Base-by-base conservation (phyloP, 2,888 invertebrate genomes). In the Caenorhabditis angaria region DNA sequence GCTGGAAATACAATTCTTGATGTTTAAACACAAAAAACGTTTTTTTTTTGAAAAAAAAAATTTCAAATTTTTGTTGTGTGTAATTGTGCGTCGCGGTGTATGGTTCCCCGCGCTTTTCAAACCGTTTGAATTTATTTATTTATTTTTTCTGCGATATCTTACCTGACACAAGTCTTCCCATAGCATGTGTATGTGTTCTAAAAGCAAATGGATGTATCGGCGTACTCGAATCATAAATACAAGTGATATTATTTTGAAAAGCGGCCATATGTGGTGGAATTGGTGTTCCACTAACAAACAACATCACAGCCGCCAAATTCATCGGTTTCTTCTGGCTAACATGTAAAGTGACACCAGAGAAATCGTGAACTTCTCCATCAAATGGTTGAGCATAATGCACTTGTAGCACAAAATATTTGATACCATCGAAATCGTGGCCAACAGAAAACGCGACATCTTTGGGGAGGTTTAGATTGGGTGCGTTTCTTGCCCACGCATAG, bases 401-500 rank as follows among this genome's bases (percentile, higher is more conserved):
- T 87, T 91, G 91, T 2, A 91, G 84, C 3, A 91, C 90, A 24
- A 91, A 82, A 83, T 89, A 90, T 53, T 89, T 87, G 58, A 90
- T 88, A 6, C 88, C 88, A 24, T 88, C 88, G 0, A 89, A 88
- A 24, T 88, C 85, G 5, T 89, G 89, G 8, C 91, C 91, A 6
- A 91, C 88, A 35, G 89, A 87, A 82, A 91, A 91, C 12, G 89
- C 91, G 22, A 91, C 91, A 78, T 89, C 89, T 75, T 88, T 75
- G 0, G 91, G 91, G 5, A 91, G 87, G 14, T 82, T 82, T 1
- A 91, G 88, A 28, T 89, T 85, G 1, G 90, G 90, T 0, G 91
- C 91, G 84, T 91, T 91, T 88, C 91, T 89, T 1, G 91, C 91
- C 91, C 91, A 91, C 3, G 91, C 91, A 84, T 90, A 91, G 57